Conservation (phyloP, 2,888 invertebrate species). For the Dusona sp. region DNA sequence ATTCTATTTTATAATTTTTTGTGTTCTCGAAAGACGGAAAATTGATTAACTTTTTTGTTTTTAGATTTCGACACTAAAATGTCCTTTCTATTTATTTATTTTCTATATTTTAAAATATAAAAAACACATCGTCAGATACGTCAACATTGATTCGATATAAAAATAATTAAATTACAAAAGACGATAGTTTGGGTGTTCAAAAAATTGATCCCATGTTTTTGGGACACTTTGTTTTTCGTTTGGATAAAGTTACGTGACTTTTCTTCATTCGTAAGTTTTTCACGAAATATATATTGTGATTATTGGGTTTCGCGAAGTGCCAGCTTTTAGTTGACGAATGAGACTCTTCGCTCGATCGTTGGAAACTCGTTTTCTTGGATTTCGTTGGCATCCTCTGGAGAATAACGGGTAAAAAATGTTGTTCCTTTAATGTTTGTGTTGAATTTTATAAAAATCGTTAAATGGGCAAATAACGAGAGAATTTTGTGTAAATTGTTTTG, state of each 20-base stretch:
- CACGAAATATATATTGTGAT: background rate
- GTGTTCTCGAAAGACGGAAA: background rate
- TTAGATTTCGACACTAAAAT: background rate
- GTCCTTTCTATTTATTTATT: background rate
- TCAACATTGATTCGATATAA: background rate
- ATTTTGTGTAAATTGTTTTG: background rate
- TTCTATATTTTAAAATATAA: background rate
- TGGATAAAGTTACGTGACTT: conserved; percentile 7
- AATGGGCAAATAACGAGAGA: background rate
- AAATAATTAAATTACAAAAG: background rate
- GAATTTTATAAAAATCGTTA: background rate
- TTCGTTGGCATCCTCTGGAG: conserved; percentile 28
- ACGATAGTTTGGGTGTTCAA: background rate
- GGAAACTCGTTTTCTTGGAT: conserved; percentile 54
- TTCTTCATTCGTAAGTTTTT: conserved; percentile 11
- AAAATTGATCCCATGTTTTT: background rate
- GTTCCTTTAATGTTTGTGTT: background rate
- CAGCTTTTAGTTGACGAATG: conserved; percentile 63
- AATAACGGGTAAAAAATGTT: background rate
- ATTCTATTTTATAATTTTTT: too few relatives aligned
- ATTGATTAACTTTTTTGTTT: background rate
- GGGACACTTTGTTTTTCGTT: background rate
- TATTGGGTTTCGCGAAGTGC: conserved; percentile 28
- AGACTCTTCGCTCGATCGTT: conserved; percentile 64
- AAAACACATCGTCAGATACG: background rate